phyloP scores from a whole-genome alignment of 2,888 invertebrate species.

The Onthophagus sagittarius region DNA sequence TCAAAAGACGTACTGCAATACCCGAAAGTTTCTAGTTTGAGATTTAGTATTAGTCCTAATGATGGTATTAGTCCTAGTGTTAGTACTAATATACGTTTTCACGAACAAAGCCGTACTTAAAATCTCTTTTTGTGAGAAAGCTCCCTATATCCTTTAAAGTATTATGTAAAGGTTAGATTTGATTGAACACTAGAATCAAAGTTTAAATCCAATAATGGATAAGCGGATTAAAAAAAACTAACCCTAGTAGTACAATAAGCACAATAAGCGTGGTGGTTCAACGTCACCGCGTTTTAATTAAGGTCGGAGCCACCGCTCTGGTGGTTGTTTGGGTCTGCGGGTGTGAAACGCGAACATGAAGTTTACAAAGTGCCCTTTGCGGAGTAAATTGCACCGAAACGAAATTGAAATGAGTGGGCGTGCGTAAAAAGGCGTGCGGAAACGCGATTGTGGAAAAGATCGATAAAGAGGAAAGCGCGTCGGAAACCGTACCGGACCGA shows the following conservation, averaged over 20 bases:
- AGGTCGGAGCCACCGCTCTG: background rate
- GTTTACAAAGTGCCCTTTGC: slow-evolving; percentile 10
- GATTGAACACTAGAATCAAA: no score
- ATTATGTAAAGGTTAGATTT: no score
- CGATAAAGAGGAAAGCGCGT: slow-evolving; percentile 25
- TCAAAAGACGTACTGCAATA: no score
- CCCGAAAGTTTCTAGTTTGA: no score
- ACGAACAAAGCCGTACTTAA: no score
- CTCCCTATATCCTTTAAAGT: no score
- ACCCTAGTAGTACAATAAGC: background rate
- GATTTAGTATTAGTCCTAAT: no score
- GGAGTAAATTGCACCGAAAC: slow-evolving; percentile 1
- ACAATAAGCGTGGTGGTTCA: background rate
- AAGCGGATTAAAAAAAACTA: background rate
- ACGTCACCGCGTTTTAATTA: background rate
- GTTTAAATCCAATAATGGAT: background rate
- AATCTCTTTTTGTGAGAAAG: no score
- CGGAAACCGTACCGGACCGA: slow-evolving; percentile 41
- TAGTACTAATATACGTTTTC: no score
- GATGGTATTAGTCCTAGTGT: no score
- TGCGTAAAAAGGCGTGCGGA: slow-evolving; percentile 1
- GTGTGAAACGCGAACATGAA: background rate
- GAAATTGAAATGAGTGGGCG: background rate
- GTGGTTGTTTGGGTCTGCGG: background rate
- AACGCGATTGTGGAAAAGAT: slow-evolving; percentile 10